A percentile compares a stretch with the other conserved stretches of the same genome.
These are phyloP conservation scores for Drosophila takahashii DNA, from an alignment of 1,140 invertebrate genomes.

Conservation along the genomic window DNA sequence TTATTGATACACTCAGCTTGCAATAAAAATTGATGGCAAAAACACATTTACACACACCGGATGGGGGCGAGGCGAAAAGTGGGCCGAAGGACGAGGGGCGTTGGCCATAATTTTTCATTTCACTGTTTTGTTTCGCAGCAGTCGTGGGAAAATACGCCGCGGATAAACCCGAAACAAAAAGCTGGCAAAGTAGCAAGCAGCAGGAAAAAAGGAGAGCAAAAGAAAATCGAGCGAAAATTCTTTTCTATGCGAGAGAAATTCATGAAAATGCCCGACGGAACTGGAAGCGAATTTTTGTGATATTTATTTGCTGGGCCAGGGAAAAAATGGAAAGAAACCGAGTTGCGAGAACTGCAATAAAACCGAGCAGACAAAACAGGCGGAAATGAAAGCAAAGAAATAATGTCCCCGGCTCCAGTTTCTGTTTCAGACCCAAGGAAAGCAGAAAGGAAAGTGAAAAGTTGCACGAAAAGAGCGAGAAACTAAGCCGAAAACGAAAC, in stretches of 20 bases:
- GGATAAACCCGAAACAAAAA: constrained; percentile 66
- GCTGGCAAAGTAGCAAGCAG: constrained; percentile 55
- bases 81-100: neutral
- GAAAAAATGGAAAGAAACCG: constrained; percentile 9
- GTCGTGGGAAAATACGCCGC: constrained; percentile 65
- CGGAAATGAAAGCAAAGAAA: constrained; percentile 80
- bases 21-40: constrained; percentile 81
- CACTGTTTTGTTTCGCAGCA: constrained; percentile 66
- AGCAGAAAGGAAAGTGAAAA: constrained; percentile 70
- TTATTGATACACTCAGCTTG: constrained; percentile 81
- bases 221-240: constrained; percentile 48
- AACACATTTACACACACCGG: constrained; percentile 72
- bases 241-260: constrained; percentile 50
- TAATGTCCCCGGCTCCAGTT: constrained; percentile 64
- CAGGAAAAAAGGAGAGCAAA: constrained; percentile 30
- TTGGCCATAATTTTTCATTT: constrained; percentile 79
- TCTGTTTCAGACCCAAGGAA: constrained; percentile 25
- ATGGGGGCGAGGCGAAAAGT: neutral
- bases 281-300: constrained; percentile 72
- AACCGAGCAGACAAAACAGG: constrained; percentile 74
- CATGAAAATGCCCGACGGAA: constrained; percentile 74
- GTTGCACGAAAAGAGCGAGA: constrained; percentile 27
- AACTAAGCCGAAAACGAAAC: constrained; percentile 34
- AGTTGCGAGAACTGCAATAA: constrained; percentile 70
- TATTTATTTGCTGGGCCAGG: constrained; percentile 68